phyloP scores from a whole-genome alignment of 1,140 invertebrate species.

The Pemphigus obesinymphae region DNA sequence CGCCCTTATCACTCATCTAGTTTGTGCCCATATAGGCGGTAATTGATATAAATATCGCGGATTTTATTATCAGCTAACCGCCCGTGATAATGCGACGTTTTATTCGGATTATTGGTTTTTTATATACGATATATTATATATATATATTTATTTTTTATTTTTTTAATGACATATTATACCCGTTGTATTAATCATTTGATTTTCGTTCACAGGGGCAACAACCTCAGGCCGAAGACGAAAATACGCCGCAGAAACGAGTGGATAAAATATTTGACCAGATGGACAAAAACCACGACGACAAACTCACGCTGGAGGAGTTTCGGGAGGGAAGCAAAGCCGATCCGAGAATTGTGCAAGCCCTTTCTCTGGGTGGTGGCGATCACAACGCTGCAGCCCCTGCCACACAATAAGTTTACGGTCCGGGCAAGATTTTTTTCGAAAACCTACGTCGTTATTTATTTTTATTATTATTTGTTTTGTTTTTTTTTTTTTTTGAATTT shows the following conservation, averaged over 20 bases:
- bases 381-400: slow-evolving; percentile 8
- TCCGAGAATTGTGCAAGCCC: slow-evolving; percentile 95
- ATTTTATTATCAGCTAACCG: no score
- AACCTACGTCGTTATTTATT: no score
- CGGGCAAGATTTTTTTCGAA: background rate
- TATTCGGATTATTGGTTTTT: no score
- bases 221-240: slow-evolving; percentile 85
- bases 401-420: background rate
- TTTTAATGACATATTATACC: no score
- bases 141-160: no score
- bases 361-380: slow-evolving; percentile 68
- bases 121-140: no score
- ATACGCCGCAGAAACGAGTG: slow-evolving; percentile 90
- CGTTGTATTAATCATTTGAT: no score
- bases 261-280: slow-evolving; percentile 97
- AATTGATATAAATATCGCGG: no score
- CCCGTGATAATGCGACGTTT: no score
- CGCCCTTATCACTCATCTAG: no score
- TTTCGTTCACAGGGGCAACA: slow-evolving; percentile 69
- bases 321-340: slow-evolving; percentile 97
- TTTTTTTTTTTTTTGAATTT: background rate
- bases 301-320: slow-evolving; percentile 95
- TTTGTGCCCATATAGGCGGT: no score
- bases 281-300: slow-evolving; percentile 98
- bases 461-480: background rate